These are phyloP conservation scores for Calameuta filiformis DNA, from an alignment of 2,888 invertebrate species.

Conservation along the genomic window DNA sequence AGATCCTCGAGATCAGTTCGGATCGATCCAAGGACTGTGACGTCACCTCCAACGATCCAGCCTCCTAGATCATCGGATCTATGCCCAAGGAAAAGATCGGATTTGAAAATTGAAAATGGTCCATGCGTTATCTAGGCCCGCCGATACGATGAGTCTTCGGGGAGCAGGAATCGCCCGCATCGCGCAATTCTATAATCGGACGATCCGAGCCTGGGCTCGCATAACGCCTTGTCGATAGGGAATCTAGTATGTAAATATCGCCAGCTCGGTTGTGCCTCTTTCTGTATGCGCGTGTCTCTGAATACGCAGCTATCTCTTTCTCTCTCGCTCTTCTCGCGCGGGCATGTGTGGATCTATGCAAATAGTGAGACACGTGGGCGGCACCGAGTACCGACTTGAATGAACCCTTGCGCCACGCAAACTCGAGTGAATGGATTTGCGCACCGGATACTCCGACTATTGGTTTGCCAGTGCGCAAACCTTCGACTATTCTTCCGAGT, in stretches of 20 bases:
- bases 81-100: too few species aligned
- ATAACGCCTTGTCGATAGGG: conserved; percentile 32
- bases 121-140: too few species aligned
- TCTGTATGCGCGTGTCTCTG: conserved; percentile 10
- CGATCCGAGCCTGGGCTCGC: conserved; percentile 6
- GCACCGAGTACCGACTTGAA: conserved; percentile 42
- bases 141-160: too few species aligned
- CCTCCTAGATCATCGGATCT: too few species aligned
- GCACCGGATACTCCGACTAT: conserved; percentile 6
- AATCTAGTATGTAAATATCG: conserved; percentile 49
- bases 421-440: conserved; percentile 48
- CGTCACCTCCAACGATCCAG: too few species aligned
- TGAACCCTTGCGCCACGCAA: conserved; percentile 51
- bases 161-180: too few species aligned
- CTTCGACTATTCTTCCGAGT: conserved; percentile 36
- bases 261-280: conserved; percentile 8
- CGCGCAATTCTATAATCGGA: neutral
- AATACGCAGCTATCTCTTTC: conserved; percentile 21
- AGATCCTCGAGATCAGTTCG: neutral
- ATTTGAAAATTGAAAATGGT: too few species aligned
- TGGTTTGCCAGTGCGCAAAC: conserved; percentile 38
- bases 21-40: neutral
- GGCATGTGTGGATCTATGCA: conserved; percentile 45
- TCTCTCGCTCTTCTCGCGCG: neutral
- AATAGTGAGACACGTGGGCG: conserved; percentile 48